Evolutionary conservation across 30 jellyfish, hydroid and myxozoan genomes (phyloP).

Genomic region (Morbakka virulenta): DNA sequence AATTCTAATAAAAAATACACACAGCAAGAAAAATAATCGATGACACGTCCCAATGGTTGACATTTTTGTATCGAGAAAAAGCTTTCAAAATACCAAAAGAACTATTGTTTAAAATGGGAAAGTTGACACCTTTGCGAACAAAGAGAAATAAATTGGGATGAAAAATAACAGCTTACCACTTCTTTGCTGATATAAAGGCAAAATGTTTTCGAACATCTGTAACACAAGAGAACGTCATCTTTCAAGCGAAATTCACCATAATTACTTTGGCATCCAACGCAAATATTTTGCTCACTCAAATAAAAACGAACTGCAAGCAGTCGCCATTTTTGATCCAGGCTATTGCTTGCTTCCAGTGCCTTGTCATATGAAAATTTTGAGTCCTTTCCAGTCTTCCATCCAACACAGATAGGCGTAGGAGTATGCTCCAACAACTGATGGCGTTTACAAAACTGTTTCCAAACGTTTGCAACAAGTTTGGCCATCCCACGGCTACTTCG

Average conservation of each 20-base stretch:
- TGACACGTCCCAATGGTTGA: too few relatives aligned
- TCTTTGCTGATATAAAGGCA: slow-evolving; percentile 40
- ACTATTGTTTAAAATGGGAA: too few relatives aligned
- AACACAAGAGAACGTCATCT: slow-evolving; percentile 44
- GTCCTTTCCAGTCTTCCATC: slow-evolving; percentile 5
- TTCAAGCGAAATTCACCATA: slow-evolving; percentile 5
- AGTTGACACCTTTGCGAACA: too few relatives aligned
- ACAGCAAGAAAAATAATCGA: too few relatives aligned
- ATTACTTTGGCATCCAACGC: slow-evolving; percentile 43
- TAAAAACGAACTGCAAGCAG: slow-evolving; percentile 36
- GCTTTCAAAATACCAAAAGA: too few relatives aligned
- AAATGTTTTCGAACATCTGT: slow-evolving; percentile 39
- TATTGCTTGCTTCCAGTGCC: slow-evolving; percentile 15
- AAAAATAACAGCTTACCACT: slow-evolving; percentile 12
- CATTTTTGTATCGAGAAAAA: too few relatives aligned
- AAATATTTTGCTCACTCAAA: not conserved
- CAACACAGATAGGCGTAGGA: slow-evolving; percentile 56
- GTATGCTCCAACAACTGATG: not conserved
- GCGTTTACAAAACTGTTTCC: slow-evolving; percentile 39
- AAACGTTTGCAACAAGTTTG: slow-evolving; percentile 16
- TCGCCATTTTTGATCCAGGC: slow-evolving; percentile 46
- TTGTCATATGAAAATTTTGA: slow-evolving; percentile 35
- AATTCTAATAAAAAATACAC: too few relatives aligned
- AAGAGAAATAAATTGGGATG: not conserved
- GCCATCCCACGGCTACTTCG: slow-evolving; percentile 15